Percentiles rank a stretch among this genome's conserved stretches.
Evolutionary conservation across 2,888 invertebrate species (phyloP).

Genomic region (Thymelicus sylvestris): DNA sequence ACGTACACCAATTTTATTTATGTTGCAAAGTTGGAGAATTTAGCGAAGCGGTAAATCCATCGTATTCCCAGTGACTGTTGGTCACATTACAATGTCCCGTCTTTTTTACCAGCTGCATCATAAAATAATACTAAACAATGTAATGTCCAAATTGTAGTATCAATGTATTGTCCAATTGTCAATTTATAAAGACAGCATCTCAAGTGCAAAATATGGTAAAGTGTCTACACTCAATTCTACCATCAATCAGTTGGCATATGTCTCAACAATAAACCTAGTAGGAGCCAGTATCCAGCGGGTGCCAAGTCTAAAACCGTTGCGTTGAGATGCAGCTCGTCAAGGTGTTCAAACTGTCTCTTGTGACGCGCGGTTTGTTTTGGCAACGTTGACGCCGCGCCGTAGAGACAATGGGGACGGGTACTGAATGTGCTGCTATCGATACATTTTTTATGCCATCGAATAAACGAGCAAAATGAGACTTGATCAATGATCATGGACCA

Average conservation of each 20-base stretch:
- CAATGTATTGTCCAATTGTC: too few species aligned
- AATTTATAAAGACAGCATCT: too few species aligned
- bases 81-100: too few species aligned
- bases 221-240: neutral
- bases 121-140: too few species aligned
- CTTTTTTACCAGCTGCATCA: too few species aligned
- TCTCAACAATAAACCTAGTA: conserved; percentile 13
- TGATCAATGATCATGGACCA: too few species aligned
- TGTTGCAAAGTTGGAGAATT: too few species aligned
- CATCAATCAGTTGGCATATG: conserved; percentile 19
- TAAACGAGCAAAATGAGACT: too few species aligned
- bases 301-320: conserved; percentile 57
- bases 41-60: too few species aligned
- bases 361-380: conserved; percentile 61
- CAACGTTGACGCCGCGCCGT: conserved; percentile 73
- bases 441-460: neutral
- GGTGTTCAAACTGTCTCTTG: conserved; percentile 49
- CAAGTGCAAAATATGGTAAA: neutral
- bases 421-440: neutral
- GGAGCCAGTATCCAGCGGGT: conserved; percentile 13
- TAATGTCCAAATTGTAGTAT: too few species aligned
- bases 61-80: too few species aligned
- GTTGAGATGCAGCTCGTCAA: conserved; percentile 52
- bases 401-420: neutral
- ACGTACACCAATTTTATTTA: too few species aligned